Conservation (phyloP, 2,797 vertebrate genomes). For the Toxotes lorentzi region DNA sequence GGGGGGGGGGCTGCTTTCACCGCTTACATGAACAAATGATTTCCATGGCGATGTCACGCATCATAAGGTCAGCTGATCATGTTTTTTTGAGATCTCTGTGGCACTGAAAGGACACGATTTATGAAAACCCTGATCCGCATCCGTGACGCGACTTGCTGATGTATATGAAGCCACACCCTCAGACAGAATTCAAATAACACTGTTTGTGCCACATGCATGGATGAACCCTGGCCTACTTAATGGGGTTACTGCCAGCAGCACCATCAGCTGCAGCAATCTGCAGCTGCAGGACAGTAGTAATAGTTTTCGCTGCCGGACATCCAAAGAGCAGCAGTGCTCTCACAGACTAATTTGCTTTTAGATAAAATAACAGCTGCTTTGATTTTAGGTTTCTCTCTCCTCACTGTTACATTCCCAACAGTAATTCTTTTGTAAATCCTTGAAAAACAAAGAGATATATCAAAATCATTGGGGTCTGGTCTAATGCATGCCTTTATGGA, state of each 20-base stretch:
- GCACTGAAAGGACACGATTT: constrained; percentile 25
- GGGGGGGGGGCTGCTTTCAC: neutral
- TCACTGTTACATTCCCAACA: neutral
- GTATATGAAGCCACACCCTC: constrained; percentile 73
- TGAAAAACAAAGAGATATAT: neutral
- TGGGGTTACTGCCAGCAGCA: constrained; percentile 2
- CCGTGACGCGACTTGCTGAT: constrained; percentile 60
- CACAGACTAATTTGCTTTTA: neutral
- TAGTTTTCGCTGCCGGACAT: neutral
- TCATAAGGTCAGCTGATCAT: constrained; percentile 53
- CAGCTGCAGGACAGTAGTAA: constrained; percentile 1
- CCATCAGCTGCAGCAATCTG: neutral
- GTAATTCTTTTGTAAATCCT: neutral
- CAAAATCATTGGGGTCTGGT: neutral
- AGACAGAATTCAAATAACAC: constrained; percentile 30
- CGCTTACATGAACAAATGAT: neutral
- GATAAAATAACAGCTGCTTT: neutral
- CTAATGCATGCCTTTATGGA: neutral
- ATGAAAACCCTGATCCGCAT: constrained; percentile 60
- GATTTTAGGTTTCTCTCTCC: neutral
- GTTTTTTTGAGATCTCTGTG: neutral
- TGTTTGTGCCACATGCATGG: constrained; percentile 55
- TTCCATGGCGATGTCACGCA: constrained; percentile 50
- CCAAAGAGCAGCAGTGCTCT: neutral
- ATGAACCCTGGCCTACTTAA: constrained; percentile 56